phyloP scores from a whole-genome alignment of 1,140 invertebrate genomes.

The Zaprionus capensis region DNA sequence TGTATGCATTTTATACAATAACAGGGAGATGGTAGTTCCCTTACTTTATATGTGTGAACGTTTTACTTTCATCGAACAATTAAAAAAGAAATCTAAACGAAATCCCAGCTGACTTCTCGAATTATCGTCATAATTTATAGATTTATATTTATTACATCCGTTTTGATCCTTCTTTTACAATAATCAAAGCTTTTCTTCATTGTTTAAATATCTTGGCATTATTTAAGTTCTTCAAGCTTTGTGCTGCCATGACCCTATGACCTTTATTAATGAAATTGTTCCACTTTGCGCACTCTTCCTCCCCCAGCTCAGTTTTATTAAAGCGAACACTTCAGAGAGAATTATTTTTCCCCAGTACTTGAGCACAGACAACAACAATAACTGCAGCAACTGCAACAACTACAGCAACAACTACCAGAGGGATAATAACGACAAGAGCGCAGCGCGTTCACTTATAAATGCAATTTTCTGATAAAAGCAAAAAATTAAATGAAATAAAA shows the following conservation, averaged over 20 bases:
- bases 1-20: neutral
- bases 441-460: conserved; percentile 51
- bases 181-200: neutral
- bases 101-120: neutral
- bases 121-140: neutral
- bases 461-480: conserved; percentile 59
- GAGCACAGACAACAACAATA: conserved; percentile 26
- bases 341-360: conserved; percentile 60
- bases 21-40: neutral
- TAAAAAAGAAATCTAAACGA: neutral
- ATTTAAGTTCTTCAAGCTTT: neutral
- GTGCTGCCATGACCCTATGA: conserved; percentile 31
- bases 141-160: neutral
- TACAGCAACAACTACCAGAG: conserved; percentile 20
- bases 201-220: neutral
- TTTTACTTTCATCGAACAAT: neutral
- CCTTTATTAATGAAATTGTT: conserved; percentile 40
- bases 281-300: conserved; percentile 12
- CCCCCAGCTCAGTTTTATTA: conserved; percentile 13
- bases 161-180: neutral
- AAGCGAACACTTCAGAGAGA: conserved; percentile 62
- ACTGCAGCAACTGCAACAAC: neutral
- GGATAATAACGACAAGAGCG: conserved; percentile 8
- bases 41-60: neutral
- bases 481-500: conserved; percentile 18